Evolutionary conservation across 2,888 invertebrate genomes (phyloP).

Genomic region (Biston stratarius): DNA sequence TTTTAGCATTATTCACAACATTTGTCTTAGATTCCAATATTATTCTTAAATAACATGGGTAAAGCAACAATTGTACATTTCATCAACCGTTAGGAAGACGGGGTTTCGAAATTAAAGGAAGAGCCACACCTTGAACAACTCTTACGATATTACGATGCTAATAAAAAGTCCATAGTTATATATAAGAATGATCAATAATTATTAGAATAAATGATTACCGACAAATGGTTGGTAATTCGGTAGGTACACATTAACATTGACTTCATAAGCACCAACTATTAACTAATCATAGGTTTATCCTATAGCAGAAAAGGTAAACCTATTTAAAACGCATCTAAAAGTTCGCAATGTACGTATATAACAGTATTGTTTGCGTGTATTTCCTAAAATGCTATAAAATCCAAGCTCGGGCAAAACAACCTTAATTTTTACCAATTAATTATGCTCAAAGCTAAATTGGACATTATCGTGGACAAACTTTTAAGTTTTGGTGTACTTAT

Average conservation of each 20-base stretch:
- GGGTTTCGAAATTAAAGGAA: slow-evolving; percentile 47
- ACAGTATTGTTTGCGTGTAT: slow-evolving; percentile 54
- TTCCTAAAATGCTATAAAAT: slow-evolving; percentile 67
- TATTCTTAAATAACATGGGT: slow-evolving; percentile 47
- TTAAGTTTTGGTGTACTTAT: slow-evolving; percentile 13
- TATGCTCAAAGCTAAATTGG: slow-evolving; percentile 47
- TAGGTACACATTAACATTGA: slow-evolving; percentile 33
- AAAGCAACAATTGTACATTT: slow-evolving; percentile 71
- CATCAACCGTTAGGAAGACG: slow-evolving; percentile 77
- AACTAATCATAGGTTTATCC: slow-evolving; percentile 14
- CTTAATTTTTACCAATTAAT: slow-evolving; percentile 51
- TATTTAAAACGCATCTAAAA: slow-evolving; percentile 42
- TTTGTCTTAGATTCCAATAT: slow-evolving; percentile 20
- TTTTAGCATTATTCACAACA: slow-evolving; percentile 23
- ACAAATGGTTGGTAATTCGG: not conserved
- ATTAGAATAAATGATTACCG: not conserved
- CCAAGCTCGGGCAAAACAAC: slow-evolving; percentile 82
- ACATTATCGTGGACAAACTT: slow-evolving; percentile 41
- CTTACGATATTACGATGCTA: not conserved
- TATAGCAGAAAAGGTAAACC: slow-evolving; percentile 41
- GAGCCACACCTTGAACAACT: slow-evolving; percentile 13
- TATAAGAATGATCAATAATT: not conserved
- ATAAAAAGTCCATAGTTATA: not conserved
- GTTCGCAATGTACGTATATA: slow-evolving; percentile 55
- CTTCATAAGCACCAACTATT: slow-evolving; percentile 49